Base-by-base conservation (phyloP, 2,888 invertebrate genomes). In the Sclerodermus sp. region DNA sequence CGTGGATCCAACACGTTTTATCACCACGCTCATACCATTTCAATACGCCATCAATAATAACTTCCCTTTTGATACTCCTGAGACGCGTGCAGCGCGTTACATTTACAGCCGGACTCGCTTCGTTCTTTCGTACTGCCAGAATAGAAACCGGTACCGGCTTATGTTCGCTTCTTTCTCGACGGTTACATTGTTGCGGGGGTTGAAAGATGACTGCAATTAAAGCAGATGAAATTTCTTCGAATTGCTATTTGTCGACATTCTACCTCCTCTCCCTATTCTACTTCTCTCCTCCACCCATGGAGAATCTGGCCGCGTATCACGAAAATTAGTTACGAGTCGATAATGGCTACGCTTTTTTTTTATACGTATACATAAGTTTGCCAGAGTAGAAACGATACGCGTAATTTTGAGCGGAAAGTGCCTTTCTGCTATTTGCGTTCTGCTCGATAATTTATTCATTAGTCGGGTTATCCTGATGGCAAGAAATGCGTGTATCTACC, bases 11-110 rank as follows among this genome's bases (percentile, higher is more conserved):
- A 58, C 68, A 62, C 70, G 70, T 76, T 76, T 76, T 76, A 76
- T 76, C 76, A 75, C 74, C 73, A 66, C 55, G 74, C 71, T 76
- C 74, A 70, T 71, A 73, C 74, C 70, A 66, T 75, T 76, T 76
- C 77, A 76, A 77, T 77, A 76, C 74, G 66, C 76, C 76, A 76
- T 76, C 76, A 74, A 77, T 77, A 76, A 77, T 76, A 67, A 69
- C 67, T 54, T 49, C 60, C 52, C 58, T 59, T 57, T 55, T 59
- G 64, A 63, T 64, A 64, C 50, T 51, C 50, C 30, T 39, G 41
- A 42, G 42, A 56, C 55, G 66, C 64, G 62, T 58, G 57, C 51
- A 54, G 49, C 55, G 53, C 55, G 62, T 60, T 58, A 60, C 62
- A 54, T 62, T 62, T 64, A 57, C 55, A 46, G 52, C 49, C 44